Base-by-base conservation (phyloP, 2,888 invertebrate species). In the Chironomus riparius region DNA sequence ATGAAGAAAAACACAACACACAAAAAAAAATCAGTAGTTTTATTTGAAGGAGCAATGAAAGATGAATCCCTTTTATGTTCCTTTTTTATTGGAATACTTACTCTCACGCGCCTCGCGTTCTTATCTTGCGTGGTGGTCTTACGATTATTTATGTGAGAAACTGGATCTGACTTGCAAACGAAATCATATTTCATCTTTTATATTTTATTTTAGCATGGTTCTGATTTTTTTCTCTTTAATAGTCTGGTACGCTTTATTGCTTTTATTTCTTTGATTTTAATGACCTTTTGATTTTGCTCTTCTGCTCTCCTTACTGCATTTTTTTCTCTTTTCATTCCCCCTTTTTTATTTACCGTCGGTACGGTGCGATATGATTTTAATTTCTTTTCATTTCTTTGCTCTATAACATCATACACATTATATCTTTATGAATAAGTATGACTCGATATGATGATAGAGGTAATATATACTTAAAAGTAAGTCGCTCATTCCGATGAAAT, bases 71-170 rank as follows among this genome's bases (percentile, higher is more conserved):
- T 72, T 71, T 72, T 38, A 38, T 72, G 61, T 72, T 72, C 18
- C 24, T 21, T 65, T 65, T 24, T 21, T 28, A 56, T 56, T 56
- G 56, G 56, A 18, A 56, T 56, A 15, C 56, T 56, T 56, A 56
- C 18, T 15, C 56, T 56, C 56, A 18, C 56, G 56, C 56, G 56
- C 56, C 38, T 56, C 56, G 56, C 56, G 56, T 18, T 47, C 61
- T 72, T 72, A 72, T 72, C 72, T 62, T 70, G 69, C 68, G 61
- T 76, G 76, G 76, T 76, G 76, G 76, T 76, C 76, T 76, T 47
- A 28, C 72, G 72, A 69, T 76, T 76, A 76, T 76, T 76, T 76
- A 76, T 76, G 76, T 76, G 76, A 76, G 76, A 76, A 76, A 68
- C 76, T 76, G 70, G 65, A 68, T 65, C 74, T 68, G 74, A 74